Evolutionary conservation across 2,113 vertebrate genomes (phyloP).

Genomic region (Vidua chalybeata): DNA sequence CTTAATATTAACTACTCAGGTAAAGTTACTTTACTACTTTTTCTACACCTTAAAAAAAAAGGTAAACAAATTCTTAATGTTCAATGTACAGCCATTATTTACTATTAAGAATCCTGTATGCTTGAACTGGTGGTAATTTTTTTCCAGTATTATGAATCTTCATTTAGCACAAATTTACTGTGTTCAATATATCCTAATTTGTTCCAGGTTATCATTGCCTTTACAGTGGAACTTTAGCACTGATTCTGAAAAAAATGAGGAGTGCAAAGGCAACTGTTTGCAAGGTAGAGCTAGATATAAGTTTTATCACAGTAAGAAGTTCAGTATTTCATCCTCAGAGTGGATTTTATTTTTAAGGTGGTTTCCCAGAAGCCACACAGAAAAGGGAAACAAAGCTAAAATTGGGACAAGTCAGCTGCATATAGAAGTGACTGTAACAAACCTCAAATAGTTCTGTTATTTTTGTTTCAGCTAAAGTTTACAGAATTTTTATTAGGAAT

Average conservation of each 20-base stretch:
- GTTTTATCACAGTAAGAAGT: background rate
- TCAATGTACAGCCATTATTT: background rate
- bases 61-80: background rate
- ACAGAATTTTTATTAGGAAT: constrained; percentile 29
- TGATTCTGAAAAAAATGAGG: background rate
- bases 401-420: constrained; percentile 55
- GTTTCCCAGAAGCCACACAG: constrained; percentile 42
- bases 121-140: background rate
- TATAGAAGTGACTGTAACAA: constrained; percentile 46
- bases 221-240: background rate
- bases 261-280: background rate
- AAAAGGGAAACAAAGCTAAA: constrained; percentile 64
- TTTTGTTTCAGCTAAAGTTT: constrained; percentile 62
- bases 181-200: background rate
- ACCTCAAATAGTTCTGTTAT: constrained; percentile 59
- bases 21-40: background rate
- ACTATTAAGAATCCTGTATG: background rate
- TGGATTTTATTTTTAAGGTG: constrained; percentile 34
- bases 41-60: background rate
- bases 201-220: background rate
- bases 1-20: background rate
- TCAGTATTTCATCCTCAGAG: constrained; percentile 15
- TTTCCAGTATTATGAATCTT: background rate
- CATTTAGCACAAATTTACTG: background rate
- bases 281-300: background rate